Conservation (phyloP, 1,140 invertebrate species). For the Drosophila seguyi region DNA sequence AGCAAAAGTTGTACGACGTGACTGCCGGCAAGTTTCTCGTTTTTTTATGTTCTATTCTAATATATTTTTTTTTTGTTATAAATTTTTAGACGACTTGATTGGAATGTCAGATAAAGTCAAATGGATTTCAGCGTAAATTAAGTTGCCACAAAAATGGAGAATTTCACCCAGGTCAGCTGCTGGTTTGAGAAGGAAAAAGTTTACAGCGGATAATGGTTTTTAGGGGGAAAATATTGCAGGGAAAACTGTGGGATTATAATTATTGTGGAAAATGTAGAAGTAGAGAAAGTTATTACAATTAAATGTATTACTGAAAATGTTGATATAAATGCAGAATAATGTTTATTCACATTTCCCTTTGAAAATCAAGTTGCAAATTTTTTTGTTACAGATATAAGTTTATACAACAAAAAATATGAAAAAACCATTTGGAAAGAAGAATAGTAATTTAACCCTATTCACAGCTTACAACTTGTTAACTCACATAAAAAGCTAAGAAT, state of each 20-base stretch:
- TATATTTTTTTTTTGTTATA: conserved; percentile 63
- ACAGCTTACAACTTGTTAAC: background rate
- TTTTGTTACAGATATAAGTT: background rate
- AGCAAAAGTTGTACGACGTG: conserved; percentile 81
- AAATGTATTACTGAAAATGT: background rate
- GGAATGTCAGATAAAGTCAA: conserved; percentile 85
- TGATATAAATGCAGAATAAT: too few species aligned
- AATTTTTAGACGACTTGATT: conserved; percentile 82
- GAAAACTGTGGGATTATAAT: background rate
- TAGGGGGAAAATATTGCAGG: background rate
- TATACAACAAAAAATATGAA: too few species aligned
- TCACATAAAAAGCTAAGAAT: background rate
- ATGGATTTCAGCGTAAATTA: conserved; percentile 84
- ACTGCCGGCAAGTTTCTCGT: conserved; percentile 64
- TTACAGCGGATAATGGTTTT: conserved; percentile 1
- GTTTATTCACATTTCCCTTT: too few species aligned
- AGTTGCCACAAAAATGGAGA: conserved; percentile 72
- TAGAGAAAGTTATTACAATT: too few species aligned
- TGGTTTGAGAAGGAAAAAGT: conserved; percentile 11
- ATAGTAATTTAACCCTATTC: too few species aligned
- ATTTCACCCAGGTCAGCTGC: conserved; percentile 56
- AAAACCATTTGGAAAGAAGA: too few species aligned
- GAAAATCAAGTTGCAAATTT: background rate
- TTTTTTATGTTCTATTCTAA: conserved; percentile 45
- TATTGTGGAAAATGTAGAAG: too few species aligned